Conservation (phyloP, 2,113 vertebrate genomes). For the Anas platyrhynchos region DNA sequence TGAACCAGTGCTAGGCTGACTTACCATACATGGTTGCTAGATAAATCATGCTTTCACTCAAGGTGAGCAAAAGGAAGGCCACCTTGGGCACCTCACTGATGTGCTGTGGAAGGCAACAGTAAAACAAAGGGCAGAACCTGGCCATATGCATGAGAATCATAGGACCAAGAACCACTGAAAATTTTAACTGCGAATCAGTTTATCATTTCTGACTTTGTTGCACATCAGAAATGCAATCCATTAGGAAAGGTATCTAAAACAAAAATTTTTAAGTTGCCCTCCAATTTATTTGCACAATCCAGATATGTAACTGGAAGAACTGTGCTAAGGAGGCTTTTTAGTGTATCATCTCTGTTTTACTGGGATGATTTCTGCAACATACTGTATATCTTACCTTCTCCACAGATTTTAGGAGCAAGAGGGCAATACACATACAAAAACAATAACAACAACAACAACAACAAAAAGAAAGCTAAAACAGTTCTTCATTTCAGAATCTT, state of each 20-base stretch:
- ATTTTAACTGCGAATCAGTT: neutral
- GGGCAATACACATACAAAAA: neutral
- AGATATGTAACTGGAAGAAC: neutral
- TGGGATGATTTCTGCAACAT: neutral
- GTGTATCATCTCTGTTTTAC: neutral
- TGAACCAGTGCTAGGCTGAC: neutral
- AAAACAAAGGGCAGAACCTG: neutral
- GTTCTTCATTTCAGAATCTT: neutral
- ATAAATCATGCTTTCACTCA: neutral
- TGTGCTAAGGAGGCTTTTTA: neutral
- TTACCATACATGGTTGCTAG: fast-evolving
- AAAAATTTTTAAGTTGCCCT: neutral
- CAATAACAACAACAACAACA: too few relatives aligned
- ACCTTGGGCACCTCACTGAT: neutral
- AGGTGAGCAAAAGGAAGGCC: neutral
- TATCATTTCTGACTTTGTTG: neutral
- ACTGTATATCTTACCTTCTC: neutral
- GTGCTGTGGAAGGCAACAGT: neutral
- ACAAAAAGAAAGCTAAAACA: neutral
- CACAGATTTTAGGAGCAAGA: neutral
- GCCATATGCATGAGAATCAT: fast-evolving
- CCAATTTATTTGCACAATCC: neutral
- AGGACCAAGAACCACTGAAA: neutral
- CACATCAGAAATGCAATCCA: neutral
- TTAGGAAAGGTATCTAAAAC: neutral